A percentile compares a stretch with the other conserved stretches of the same genome.
These are phyloP conservation scores for Channallabes apus DNA, from an alignment of 2,797 vertebrate genomes.

Conservation along the genomic window DNA sequence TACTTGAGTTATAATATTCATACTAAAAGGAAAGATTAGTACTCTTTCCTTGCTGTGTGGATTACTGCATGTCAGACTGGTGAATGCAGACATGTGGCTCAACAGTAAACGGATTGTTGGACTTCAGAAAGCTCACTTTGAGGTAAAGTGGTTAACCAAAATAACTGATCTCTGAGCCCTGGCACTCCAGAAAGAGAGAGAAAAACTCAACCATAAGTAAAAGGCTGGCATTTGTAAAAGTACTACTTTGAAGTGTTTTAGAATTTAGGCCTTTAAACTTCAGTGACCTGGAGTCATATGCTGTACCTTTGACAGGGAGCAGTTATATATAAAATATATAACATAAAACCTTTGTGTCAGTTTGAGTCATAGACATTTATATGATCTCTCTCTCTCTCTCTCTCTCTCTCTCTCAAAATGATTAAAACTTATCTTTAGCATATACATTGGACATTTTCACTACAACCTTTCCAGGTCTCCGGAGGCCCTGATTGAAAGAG, in stretches of 20 bases:
- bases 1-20: neutral
- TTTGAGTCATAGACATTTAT: neutral
- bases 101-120: constrained; percentile 35
- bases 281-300: constrained; percentile 42
- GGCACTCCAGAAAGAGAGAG: constrained; percentile 14
- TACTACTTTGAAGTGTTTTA: constrained; percentile 45
- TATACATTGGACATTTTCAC: constrained; percentile 15
- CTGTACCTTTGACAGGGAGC: constrained; percentile 29
- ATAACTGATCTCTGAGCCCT: constrained; percentile 34
- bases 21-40: neutral
- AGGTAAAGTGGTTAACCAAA: constrained; percentile 48
- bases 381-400: neutral
- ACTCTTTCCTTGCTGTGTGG: constrained; percentile 9
- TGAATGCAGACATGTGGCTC: constrained; percentile 42
- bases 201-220: constrained; percentile 33
- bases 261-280: constrained; percentile 38
- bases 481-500: constrained; percentile 11
- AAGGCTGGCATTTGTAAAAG: constrained; percentile 42
- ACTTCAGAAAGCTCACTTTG: constrained; percentile 39
- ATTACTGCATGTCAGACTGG: constrained; percentile 35
- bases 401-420: neutral
- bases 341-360: constrained; percentile 33
- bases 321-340: constrained; percentile 26
- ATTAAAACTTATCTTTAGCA: neutral
- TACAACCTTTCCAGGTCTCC: constrained; percentile 4